phyloP scores from a whole-genome alignment of 2,888 invertebrate genomes.

The Alloscopus bannaensis region DNA sequence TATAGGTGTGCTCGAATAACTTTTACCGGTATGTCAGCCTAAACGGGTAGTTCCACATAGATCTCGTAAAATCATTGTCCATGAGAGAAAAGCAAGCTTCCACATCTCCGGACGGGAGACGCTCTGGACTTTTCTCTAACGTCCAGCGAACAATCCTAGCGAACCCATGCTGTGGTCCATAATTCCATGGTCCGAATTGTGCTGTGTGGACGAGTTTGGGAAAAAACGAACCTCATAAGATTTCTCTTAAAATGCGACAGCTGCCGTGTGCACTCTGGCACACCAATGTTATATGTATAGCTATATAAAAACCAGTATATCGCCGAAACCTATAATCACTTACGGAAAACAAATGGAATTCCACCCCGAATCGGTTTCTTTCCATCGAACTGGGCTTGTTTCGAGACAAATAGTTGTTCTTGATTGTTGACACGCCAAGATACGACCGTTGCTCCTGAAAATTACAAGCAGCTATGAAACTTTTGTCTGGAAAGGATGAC shows the following conservation, averaged over 20 bases:
- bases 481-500: neutral
- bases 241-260: too few relatives aligned
- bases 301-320: too few relatives aligned
- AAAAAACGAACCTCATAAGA: too few relatives aligned
- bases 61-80: slow-evolving; percentile 93
- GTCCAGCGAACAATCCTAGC: slow-evolving; percentile 95
- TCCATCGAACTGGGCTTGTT: slow-evolving; percentile 96
- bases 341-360: slow-evolving; percentile 97
- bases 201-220: slow-evolving; percentile 81
- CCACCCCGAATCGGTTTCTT: slow-evolving; percentile 97
- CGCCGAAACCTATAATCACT: too few relatives aligned
- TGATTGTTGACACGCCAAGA: slow-evolving; percentile 98
- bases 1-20: neutral
- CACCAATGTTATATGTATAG: too few relatives aligned
- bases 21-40: slow-evolving; percentile 72
- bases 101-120: slow-evolving; percentile 92
- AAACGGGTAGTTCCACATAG: slow-evolving; percentile 95
- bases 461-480: slow-evolving; percentile 10
- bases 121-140: slow-evolving; percentile 90
- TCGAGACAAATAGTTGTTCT: slow-evolving; percentile 95
- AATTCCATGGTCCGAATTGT: slow-evolving; percentile 96
- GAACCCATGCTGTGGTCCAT: slow-evolving; percentile 97
- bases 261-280: too few relatives aligned
- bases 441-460: slow-evolving; percentile 93
- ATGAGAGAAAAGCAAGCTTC: slow-evolving; percentile 93